Percentiles rank a stretch among this genome's conserved stretches.
Conservation (phyloP, 92 coral and sea anemone genomes). For the Palythoa caribaeorum region DNA sequence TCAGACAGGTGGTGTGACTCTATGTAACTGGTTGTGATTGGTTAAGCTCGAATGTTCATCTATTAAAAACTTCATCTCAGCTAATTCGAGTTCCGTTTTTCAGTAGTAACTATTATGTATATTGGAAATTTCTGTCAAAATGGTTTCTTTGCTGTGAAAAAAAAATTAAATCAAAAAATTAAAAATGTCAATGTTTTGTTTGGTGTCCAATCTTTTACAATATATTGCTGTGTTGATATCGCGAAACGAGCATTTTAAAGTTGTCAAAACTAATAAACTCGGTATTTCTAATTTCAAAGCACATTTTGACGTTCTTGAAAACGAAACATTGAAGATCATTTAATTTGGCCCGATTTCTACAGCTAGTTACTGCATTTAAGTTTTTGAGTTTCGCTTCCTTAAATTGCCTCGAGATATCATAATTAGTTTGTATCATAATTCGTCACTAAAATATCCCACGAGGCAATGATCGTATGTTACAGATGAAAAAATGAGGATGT, state of each 20-base stretch:
- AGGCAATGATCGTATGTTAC: background rate
- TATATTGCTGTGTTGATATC: background rate
- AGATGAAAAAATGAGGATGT: background rate
- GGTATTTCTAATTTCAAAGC: background rate
- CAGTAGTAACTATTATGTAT: conserved; percentile 18
- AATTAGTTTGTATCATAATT: conserved; percentile 2
- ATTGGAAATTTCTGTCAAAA: background rate
- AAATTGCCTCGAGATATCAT: background rate
- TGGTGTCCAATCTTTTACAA: background rate
- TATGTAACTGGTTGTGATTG: conserved; percentile 11
- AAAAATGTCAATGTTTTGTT: background rate
- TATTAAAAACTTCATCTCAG: conserved; percentile 2
- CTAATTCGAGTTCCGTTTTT: conserved; percentile 34
- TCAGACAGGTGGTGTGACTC: background rate
- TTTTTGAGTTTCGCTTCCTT: background rate
- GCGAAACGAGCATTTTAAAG: background rate
- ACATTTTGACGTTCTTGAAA: background rate
- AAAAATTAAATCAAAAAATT: background rate
- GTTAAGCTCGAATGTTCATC: conserved; percentile 6
- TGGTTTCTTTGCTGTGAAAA: background rate
- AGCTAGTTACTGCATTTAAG: background rate
- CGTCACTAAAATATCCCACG: background rate
- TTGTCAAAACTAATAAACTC: background rate
- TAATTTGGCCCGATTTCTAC: background rate
- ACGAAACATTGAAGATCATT: too few relatives aligned